Percentiles rank a stretch among this genome's conserved stretches.
phyloP scores from a whole-genome alignment of 2,113 vertebrate genomes.

The Engystomops pustulosus region DNA sequence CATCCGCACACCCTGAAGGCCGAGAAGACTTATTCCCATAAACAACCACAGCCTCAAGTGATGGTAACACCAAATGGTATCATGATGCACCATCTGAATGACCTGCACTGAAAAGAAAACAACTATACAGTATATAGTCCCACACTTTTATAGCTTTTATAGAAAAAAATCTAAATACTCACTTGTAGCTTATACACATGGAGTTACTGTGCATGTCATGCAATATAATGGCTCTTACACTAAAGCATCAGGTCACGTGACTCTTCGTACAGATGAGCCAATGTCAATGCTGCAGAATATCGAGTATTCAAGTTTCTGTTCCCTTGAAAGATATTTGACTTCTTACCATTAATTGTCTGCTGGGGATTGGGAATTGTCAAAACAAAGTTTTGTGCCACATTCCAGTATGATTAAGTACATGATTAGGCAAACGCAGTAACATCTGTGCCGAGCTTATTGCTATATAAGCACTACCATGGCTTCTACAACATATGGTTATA shows the following conservation, averaged over 20 bases:
- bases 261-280: neutral
- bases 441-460: conserved; percentile 76
- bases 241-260: neutral
- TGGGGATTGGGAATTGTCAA: conserved; percentile 74
- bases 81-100: no score
- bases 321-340: conserved; percentile 67
- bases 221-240: neutral
- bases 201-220: neutral
- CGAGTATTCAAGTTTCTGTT: conserved; percentile 42
- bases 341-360: conserved; percentile 66
- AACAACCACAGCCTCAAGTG: no score
- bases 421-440: conserved; percentile 79
- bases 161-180: no score
- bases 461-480: conserved; percentile 73
- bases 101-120: no score
- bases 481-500: conserved; percentile 68
- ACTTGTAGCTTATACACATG: no score
- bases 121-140: no score
- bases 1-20: no score
- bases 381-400: conserved; percentile 75
- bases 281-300: neutral
- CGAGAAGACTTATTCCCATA: no score
- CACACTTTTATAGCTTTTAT: no score
- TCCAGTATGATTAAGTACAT: conserved; percentile 83
- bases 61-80: no score